Evolutionary conservation across 2,797 vertebrate species (phyloP), one percentile per base, ranked within the genome.

Genomic region (Scleropages formosus): DNA sequence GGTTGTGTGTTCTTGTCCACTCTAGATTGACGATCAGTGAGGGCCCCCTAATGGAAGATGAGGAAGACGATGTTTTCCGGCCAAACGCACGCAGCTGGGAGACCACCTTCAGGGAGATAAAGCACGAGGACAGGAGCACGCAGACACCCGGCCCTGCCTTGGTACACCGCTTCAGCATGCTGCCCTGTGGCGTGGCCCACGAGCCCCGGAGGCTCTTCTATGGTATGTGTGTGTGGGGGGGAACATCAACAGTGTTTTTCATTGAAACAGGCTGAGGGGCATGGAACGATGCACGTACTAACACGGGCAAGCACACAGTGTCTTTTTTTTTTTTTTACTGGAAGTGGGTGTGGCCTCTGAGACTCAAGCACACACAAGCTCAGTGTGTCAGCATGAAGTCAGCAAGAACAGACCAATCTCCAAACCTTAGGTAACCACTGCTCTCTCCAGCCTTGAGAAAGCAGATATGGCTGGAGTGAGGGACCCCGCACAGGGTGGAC

Each of bases 1-100:
- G 51, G 27, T n/a, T 20, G 8, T 78, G 39, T 24, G 7, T 49
- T 68, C 64, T 56, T 61, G n/a, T 10, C 58, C 11, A 39, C 39
- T 49, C 62, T 70, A 89, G 89, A 84, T 77, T 81, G 85, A 80
- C 79, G 82, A 75, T 78, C 77, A 76, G 46, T 64, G 77, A 88
- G 84, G n/a, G 69, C 87, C 82, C 83, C 90, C 87, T 39, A 78
- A 94, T 93, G 93, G 93, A 93, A 75, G 92, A 93, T 85, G 92
- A 93, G 80, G 92, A 94, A 83, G 93, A 93, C 75, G 92, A 92
- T 90, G 92, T 93, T 82, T 92, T 91, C 82, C 86, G 85, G 87
- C 84, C 87, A 68, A 85, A 87, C 80, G 80, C 84, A 65, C 75
- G 73, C 78, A 81, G 63, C 86, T 91, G 90, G 88, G 85, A 77